Evolutionary conservation across 2,113 vertebrate genomes (phyloP).

Genomic region (Chloroceryle aenea): DNA sequence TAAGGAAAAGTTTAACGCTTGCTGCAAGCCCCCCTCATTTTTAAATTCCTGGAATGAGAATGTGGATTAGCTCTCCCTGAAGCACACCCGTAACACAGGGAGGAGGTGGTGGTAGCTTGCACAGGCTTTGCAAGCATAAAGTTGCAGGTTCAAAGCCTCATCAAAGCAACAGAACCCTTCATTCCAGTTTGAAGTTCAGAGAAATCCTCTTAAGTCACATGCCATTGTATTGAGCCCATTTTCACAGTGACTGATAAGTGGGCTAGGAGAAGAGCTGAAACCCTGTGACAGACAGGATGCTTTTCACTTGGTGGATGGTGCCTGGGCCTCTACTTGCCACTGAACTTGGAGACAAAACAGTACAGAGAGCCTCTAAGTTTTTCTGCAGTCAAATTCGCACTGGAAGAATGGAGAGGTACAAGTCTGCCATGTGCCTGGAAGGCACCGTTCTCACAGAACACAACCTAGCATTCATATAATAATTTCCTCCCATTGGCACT

Average conservation of each 20-base stretch:
- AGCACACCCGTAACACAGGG: neutral
- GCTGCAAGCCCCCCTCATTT: conserved; percentile 38
- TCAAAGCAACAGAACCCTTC: conserved; percentile 17
- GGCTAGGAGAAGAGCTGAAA: neutral
- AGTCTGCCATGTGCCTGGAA: neutral
- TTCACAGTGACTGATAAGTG: neutral
- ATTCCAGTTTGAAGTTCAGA: neutral
- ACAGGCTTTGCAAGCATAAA: conserved; percentile 1
- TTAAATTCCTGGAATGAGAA: conserved; percentile 56
- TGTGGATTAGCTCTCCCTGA: conserved; percentile 19
- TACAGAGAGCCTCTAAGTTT: neutral
- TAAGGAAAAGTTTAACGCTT: conserved; percentile 60
- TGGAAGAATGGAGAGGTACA: neutral
- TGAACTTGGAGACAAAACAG: too few species aligned
- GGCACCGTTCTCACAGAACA: neutral
- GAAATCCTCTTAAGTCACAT: conserved; percentile 29
- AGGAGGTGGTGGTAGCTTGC: neutral
- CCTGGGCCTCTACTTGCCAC: neutral
- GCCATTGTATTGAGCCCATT: neutral
- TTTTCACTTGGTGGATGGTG: neutral
- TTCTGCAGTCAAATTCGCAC: neutral
- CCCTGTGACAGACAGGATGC: neutral
- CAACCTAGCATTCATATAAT: neutral
- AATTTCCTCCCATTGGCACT: neutral
- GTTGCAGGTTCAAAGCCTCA: conserved; percentile 29